phyloP scores from a whole-genome alignment of 2,797 vertebrate species.

The Chiroxiphia lanceolata region DNA sequence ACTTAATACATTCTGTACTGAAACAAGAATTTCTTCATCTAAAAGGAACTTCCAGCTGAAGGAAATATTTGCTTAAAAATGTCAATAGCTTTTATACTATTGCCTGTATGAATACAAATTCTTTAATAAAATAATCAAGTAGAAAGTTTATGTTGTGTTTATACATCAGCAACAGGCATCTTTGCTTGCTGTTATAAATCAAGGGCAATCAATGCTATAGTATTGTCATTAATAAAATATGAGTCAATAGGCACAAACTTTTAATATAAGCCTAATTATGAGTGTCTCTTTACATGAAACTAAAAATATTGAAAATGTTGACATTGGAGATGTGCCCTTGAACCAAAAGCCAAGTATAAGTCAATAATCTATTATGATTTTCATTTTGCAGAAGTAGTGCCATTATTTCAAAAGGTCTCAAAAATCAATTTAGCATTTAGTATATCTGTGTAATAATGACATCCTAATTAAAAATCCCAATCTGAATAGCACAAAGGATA shows the following conservation, averaged over 20 bases:
- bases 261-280: conserved; percentile 83
- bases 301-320: conserved; percentile 83
- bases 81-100: not conserved
- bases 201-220: conserved; percentile 83
- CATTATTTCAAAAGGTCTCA: conserved; percentile 82
- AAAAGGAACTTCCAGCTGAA: not conserved
- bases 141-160: conserved; percentile 35
- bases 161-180: conserved; percentile 34
- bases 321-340: conserved; percentile 84
- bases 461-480: conserved; percentile 83
- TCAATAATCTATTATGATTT: conserved; percentile 92
- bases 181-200: conserved; percentile 67
- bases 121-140: conserved; percentile 43
- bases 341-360: conserved; percentile 72
- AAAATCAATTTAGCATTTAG: conserved; percentile 84
- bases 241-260: conserved; percentile 79
- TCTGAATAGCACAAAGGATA: conserved; percentile 73
- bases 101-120: not conserved
- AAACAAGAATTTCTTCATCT: not conserved
- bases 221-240: conserved; percentile 84
- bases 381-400: conserved; percentile 80
- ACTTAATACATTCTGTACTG: not conserved
- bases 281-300: conserved; percentile 76
- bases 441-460: conserved; percentile 82
- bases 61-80: not conserved